Conservation (phyloP, 2,888 invertebrate genomes). For the Antheraea assamensis region DNA sequence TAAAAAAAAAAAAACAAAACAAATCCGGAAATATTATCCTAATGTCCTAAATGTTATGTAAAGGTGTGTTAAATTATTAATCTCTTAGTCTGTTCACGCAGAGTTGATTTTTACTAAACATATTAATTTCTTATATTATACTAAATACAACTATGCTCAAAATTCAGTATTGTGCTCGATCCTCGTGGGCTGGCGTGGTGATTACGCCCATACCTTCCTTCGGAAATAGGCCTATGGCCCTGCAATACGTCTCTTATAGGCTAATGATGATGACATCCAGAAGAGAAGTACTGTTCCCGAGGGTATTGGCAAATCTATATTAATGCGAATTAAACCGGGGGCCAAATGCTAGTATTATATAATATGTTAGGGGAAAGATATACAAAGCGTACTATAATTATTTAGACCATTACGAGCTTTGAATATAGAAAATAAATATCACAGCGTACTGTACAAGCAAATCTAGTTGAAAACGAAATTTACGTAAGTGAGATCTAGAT, state of each 20-base stretch:
- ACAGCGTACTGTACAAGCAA: not conserved
- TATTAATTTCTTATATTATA: not conserved
- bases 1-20: too few relatives aligned
- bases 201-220: too few relatives aligned
- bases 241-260: too few relatives aligned
- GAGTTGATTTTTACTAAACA: not conserved
- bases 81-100: not conserved
- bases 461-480: not conserved
- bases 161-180: too few relatives aligned
- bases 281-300: too few relatives aligned
- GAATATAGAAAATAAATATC: not conserved
- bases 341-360: too few relatives aligned
- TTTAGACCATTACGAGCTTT: not conserved
- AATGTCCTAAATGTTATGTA: not conserved
- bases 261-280: too few relatives aligned
- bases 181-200: too few relatives aligned
- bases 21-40: not conserved
- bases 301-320: too few relatives aligned
- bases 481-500: conserved; percentile 5
- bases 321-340: too few relatives aligned
- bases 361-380: not conserved
- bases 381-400: not conserved
- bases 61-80: not conserved
- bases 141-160: too few relatives aligned
- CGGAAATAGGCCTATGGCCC: too few relatives aligned